phyloP scores from a whole-genome alignment of 1,140 invertebrate species.

The Macrosteles quadrilineatus region DNA sequence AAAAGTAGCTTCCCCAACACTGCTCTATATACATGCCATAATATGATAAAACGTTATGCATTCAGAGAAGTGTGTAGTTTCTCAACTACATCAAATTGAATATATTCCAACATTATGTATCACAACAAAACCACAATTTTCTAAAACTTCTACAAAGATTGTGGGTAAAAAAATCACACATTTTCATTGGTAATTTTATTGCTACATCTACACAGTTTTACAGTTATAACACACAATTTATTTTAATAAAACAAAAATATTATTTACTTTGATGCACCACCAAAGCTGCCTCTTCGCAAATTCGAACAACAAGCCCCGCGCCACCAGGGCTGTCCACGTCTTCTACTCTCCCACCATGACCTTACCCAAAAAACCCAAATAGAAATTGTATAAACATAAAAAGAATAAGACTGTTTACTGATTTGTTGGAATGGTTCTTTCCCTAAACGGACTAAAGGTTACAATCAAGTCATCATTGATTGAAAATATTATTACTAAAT shows the following conservation, averaged over 20 bases:
- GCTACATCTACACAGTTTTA: slow-evolving; percentile 22
- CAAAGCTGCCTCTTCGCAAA: slow-evolving; percentile 32
- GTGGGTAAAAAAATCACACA: background rate
- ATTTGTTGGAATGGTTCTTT: slow-evolving; percentile 17
- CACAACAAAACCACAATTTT: too few relatives aligned
- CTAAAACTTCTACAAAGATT: too few relatives aligned
- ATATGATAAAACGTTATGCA: too few relatives aligned
- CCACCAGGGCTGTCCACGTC: slow-evolving; percentile 8
- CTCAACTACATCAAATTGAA: too few relatives aligned
- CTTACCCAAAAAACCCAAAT: background rate
- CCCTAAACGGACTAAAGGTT: background rate
- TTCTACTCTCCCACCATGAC: background rate
- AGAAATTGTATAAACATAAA: slow-evolving; percentile 7
- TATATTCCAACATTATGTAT: too few relatives aligned
- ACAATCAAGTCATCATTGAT: slow-evolving; percentile 7
- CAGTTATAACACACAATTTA: background rate
- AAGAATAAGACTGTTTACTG: slow-evolving; percentile 10
- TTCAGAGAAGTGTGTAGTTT: too few relatives aligned
- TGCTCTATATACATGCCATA: too few relatives aligned
- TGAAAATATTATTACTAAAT: background rate
- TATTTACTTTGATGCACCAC: slow-evolving; percentile 21
- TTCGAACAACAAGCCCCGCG: slow-evolving; percentile 28
- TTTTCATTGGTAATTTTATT: slow-evolving; percentile 21
- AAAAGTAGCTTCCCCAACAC: too few relatives aligned
- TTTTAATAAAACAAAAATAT: slow-evolving; percentile 28